Base-by-base conservation (phyloP, 2,797 vertebrate species). In the Chaetophractus vellerosus region DNA sequence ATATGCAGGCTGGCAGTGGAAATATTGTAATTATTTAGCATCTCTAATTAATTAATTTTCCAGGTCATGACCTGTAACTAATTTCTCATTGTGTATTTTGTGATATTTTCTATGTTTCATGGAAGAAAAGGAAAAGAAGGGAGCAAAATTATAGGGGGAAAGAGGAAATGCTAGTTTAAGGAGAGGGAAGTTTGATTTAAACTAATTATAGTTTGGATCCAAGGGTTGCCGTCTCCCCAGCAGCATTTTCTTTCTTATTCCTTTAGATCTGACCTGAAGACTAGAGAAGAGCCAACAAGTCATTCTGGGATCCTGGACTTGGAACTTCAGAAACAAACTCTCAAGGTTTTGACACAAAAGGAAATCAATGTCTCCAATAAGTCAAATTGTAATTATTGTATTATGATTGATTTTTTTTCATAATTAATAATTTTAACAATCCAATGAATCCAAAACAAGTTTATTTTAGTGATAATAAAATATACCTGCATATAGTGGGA, bases 121-220 rank as follows among this genome's bases (percentile, higher is more conserved):
- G 24, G 41, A 74, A 31, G 9, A 21, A 91, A 74, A 52, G 41
- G 19, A 57, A 86, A 31, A 71, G 81, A 55, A 2, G 7, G 8
- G 1, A 10, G 0, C 21, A 1, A 14, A 72, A 23, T 33, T 50
- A 55, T 6, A 4, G 3, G 10, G 11, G 14, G 2, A 33, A 31
- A 79, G 2, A n/a, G 10, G 3, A 74, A 69, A 66, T 19, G 10
- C 19, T 63, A 55, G 3, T 52, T 76, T 88, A 81, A 81, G 19
- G n/a, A 9, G 61, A 68, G 64, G 5, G 19, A 41, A 36, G n/a
- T 82, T 91, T 23, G 50, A 5, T 38, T 57, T 45, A 91, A 64
- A 81, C 2, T 48, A 64, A 63, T 9, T n/a, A 66, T 45, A n/a
- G 19, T 75, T 76, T 48, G 5, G 24, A 52, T 68, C 21, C 28